Conservation (phyloP, 1,140 invertebrate species). For the Asbolus verrucosus region DNA sequence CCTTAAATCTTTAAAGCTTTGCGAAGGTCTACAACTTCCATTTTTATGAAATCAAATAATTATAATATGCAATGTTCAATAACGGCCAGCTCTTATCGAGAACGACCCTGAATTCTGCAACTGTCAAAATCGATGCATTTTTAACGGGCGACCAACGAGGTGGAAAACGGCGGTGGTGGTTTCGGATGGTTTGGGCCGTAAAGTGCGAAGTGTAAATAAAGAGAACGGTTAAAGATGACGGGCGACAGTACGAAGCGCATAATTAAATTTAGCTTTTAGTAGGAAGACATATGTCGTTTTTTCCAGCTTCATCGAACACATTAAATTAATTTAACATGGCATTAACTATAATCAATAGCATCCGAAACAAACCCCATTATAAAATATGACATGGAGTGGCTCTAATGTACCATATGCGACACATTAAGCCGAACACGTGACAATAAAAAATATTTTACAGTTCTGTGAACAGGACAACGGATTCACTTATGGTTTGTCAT, state of each 20-base stretch:
- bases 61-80: no score
- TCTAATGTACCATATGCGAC: slow-evolving; percentile 49
- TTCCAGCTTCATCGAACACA: slow-evolving; percentile 39
- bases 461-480: slow-evolving; percentile 49
- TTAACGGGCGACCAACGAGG: no score
- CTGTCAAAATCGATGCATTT: no score
- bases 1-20: no score
- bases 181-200: no score
- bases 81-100: no score
- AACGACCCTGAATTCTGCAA: no score
- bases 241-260: slow-evolving; percentile 20
- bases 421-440: slow-evolving; percentile 49
- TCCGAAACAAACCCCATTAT: slow-evolving; percentile 39
- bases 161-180: no score
- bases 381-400: slow-evolving; percentile 45
- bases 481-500: slow-evolving; percentile 48
- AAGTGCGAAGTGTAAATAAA: slow-evolving; percentile 1
- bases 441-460: slow-evolving; percentile 54
- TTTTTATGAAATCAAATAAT: no score
- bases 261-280: slow-evolving; percentile 38
- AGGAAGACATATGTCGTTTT: slow-evolving; percentile 29
- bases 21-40: no score
- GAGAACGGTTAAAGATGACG: no score
- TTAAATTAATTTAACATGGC: slow-evolving; percentile 50
- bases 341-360: slow-evolving; percentile 48